phyloP scores from a whole-genome alignment of 2,797 vertebrate species.

The Leuciscus waleckii region DNA sequence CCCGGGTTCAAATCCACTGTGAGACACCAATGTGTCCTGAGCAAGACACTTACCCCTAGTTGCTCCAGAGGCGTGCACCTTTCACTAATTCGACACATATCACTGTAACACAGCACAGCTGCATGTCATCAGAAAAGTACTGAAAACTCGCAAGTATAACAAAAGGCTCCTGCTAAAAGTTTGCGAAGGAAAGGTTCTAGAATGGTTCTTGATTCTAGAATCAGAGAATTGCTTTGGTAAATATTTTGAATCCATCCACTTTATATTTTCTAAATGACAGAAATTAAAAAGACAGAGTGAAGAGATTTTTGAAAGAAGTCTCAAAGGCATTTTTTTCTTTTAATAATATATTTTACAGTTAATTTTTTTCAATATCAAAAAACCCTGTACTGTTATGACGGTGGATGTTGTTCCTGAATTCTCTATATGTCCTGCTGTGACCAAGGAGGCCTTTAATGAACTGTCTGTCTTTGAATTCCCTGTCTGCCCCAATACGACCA shows the following conservation, averaged over 20 bases:
- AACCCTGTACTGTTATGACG: no score
- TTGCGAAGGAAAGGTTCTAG: neutral
- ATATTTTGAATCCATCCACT: neutral
- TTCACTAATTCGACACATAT: conserved; percentile 39
- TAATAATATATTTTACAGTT: neutral
- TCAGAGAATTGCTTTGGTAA: neutral
- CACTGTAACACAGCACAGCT: conserved; percentile 10
- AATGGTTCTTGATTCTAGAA: neutral
- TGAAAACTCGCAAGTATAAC: neutral
- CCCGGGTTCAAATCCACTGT: no score
- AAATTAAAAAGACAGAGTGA: neutral
- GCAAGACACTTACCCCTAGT: no score
- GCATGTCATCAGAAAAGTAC: neutral
- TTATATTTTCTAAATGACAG: neutral
- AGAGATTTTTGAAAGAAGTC: neutral
- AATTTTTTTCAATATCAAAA: neutral
- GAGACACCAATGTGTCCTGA: no score
- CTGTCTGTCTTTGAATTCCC: no score
- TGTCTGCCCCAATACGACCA: no score
- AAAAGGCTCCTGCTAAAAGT: neutral
- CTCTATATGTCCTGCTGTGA: no score
- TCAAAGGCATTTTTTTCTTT: no score
- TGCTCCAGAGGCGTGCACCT: no score
- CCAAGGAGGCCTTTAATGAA: no score
- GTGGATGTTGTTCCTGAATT: no score